Conservation (phyloP, 2,797 vertebrate species). For the Pangasius krempfi region DNA sequence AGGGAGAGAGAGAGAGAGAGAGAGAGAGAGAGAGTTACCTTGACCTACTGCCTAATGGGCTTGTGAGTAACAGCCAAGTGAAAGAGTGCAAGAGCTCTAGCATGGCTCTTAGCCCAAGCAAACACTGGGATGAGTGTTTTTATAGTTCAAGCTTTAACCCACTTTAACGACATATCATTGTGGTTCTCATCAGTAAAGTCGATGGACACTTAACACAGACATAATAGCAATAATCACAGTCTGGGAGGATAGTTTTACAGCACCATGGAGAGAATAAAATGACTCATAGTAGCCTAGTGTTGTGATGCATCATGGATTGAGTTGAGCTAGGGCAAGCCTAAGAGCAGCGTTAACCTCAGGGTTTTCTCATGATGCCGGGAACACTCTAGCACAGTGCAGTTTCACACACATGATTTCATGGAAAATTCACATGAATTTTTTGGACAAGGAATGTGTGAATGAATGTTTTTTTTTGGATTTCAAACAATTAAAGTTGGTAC, state of each 20-base stretch:
- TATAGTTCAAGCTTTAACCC: conserved; percentile 24
- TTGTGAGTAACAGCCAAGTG: conserved; percentile 30
- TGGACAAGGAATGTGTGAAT: neutral
- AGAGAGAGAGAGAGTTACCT: conserved; percentile 33
- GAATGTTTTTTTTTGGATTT: neutral
- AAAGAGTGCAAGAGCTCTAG: conserved; percentile 4
- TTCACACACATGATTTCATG: neutral
- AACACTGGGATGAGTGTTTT: conserved; percentile 21
- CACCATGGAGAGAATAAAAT: conserved; percentile 27
- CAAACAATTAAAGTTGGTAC: neutral
- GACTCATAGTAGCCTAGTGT: conserved; percentile 18
- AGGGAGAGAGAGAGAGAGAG: conserved; percentile 39
- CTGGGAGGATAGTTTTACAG: conserved; percentile 33
- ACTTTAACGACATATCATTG: conserved; percentile 26
- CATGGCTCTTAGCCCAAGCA: conserved; percentile 18
- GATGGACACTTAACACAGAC: conserved; percentile 23
- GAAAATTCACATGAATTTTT: neutral
- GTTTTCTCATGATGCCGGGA: neutral
- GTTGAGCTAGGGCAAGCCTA: neutral
- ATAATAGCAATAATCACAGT: conserved; percentile 20
- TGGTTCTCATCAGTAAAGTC: conserved; percentile 32
- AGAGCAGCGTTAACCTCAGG: conserved; percentile 5
- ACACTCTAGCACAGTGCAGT: neutral
- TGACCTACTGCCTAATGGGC: conserved; percentile 29
- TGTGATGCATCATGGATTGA: conserved; percentile 10